Base-by-base conservation (phyloP, 2,113 vertebrate species). In the Apus apus region DNA sequence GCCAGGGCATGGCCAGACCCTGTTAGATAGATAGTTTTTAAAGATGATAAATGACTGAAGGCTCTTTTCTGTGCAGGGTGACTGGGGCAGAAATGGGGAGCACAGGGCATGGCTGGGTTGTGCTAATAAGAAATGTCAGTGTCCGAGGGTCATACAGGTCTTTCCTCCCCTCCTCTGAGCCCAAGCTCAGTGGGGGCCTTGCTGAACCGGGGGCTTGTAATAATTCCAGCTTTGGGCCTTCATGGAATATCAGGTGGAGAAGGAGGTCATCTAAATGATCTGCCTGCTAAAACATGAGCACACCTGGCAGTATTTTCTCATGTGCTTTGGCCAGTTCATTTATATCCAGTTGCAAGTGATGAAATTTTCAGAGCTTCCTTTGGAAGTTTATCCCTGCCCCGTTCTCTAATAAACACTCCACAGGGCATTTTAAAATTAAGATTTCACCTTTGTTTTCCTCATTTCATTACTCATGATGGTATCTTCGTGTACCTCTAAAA, bases 381-480 rank as follows among this genome's bases (percentile, higher is more conserved):
- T 67, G 48, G 43, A 93, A 93, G 51, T 66, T 80, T 92, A 51
- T 85, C 36, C 71, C 22, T 78, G 36, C n/a, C 60, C 38, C 34
- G 26, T 62, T 89, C 74, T 75, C 36, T 87, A 91, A 75, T 68
- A 91, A 79, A 61, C 30, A 30, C 45, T 57, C 23, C 65, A 45
- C 38, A 15, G 30, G 54, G 58, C 27, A 23, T 64, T 95, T 92
- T 89, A 61, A 87, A 83, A 64, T 78, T 65, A 67, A 68, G 81
- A 79, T 78, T 92, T 89, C 4, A 13, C 77, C 46, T 89, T 92
- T 94, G 68, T 92, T 95, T 92, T 91, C 62, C 25, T 89, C 25
- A 50, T 87, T 75, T 85, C 70, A 46, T 92, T 91, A 61, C 74
- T 94, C 27, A 45, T 1, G 11, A 87, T 87, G 30, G 32, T 92